Evolutionary conservation across 2,797 vertebrate species (phyloP), one percentile per base, ranked within the genome.

Genomic region (Rhodeus uyekii): DNA sequence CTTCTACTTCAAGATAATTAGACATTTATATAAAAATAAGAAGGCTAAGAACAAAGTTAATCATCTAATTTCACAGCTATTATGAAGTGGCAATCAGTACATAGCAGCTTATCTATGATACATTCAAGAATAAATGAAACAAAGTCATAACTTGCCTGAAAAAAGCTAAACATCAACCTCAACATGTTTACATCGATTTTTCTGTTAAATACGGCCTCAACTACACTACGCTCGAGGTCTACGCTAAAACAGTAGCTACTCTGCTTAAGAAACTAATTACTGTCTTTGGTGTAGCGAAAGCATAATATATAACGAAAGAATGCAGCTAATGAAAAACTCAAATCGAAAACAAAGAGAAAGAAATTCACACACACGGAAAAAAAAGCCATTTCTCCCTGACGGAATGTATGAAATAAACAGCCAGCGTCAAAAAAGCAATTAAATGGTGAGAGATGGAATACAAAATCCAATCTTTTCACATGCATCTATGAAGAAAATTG

Each of bases 51-150:
- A 96, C 94, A 96, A 97, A 92, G 94, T 97, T 96, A 96, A 96
- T 96, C 95, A 96, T 96, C 96, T 96, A 97, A 96, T 96, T 98
- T 99, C 97, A 98, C 98, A 98, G 97, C 97, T 98, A 99, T 96
- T 91, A 88, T 92, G 95, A 98, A 97, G 97, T 98, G 97, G 97
- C 97, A 95, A 98, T 97, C 96, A 93, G 97, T 97, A 98, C 95
- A 96, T 98, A 99, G 98, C 98, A 98, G 97, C 97, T 96, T 97
- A 97, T 96, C 96, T 97, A 97, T 96, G 94, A 97, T 98, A 99
- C 97, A 99, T 98, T 98, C 97, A 96, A 97, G 96, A 76, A 98
- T 96, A 96, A 96, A 96, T 95, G 94, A 96, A 96, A 97, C 93
- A 92, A 95, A 94, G 80, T 95, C 95, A 96, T 96, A 93, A 97